Conservation (phyloP, 1,140 invertebrate species). For the Helicoverpa armigera region DNA sequence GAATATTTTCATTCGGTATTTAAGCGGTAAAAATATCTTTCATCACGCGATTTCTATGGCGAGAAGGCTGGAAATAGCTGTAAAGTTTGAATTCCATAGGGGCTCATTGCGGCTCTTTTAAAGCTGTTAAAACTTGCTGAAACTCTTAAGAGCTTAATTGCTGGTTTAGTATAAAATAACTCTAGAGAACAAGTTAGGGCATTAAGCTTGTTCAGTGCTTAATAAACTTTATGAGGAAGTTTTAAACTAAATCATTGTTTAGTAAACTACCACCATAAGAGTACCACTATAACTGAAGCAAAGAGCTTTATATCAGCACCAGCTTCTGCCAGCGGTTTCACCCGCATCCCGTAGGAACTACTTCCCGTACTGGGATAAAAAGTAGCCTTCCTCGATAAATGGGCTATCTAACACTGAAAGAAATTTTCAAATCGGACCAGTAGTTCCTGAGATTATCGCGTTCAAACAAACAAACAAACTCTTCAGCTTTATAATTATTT, state of each 20-base stretch:
- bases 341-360: no score
- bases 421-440: no score
- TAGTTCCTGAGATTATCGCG: no score
- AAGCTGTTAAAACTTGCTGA: background rate
- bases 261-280: no score
- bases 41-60: conserved; percentile 2
- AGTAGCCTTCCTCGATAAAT: no score
- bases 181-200: background rate
- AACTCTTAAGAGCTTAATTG: background rate
- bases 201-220: background rate
- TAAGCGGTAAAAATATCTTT: background rate
- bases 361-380: no score
- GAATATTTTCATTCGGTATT: conserved; percentile 14
- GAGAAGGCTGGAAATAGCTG: background rate
- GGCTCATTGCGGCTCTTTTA: background rate
- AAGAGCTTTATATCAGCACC: background rate
- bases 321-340: no score
- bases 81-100: background rate
- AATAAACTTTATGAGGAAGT: background rate
- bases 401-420: no score
- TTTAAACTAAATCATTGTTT: no score
- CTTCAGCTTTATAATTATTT: no score
- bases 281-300: no score
- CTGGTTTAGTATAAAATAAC: background rate
- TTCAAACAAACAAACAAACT: no score